Conservation (phyloP, 2,797 vertebrate genomes). For the Arvicola amphibius region DNA sequence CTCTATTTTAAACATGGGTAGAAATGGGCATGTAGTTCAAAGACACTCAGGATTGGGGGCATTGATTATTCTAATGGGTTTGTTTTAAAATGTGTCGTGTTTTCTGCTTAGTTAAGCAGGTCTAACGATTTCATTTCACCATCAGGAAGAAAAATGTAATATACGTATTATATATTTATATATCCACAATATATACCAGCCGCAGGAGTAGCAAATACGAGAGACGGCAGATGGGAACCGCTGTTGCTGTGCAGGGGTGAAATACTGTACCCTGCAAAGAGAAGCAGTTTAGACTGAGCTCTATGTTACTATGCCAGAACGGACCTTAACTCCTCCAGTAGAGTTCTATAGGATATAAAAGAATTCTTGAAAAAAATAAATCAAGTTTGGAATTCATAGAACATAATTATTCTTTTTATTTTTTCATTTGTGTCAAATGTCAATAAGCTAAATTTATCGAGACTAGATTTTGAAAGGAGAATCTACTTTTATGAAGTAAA, state of each 20-base stretch:
- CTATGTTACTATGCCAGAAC: not conserved
- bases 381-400: not conserved
- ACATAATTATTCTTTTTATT: not conserved
- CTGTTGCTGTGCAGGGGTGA: not conserved
- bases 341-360: not conserved
- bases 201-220: not conserved
- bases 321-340: not conserved
- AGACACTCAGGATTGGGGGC: not conserved
- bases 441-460: not conserved
- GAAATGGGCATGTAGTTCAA: not conserved
- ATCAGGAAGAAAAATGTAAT: not conserved
- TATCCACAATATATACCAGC: not conserved
- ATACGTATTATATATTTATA: not conserved
- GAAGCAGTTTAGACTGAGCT: not conserved
- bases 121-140: not conserved
- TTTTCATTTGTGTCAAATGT: not conserved
- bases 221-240: not conserved
- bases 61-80: not conserved
- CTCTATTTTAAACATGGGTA: slow-evolving; percentile 11
- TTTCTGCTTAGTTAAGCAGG: not conserved
- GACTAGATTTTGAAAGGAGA: not conserved
- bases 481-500: not conserved
- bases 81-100: not conserved
- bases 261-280: not conserved
- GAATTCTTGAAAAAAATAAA: slow-evolving; percentile 4